Evolutionary conservation across 1,140 invertebrate species (phyloP).

Genomic region (Vollenhovia emeryi): DNA sequence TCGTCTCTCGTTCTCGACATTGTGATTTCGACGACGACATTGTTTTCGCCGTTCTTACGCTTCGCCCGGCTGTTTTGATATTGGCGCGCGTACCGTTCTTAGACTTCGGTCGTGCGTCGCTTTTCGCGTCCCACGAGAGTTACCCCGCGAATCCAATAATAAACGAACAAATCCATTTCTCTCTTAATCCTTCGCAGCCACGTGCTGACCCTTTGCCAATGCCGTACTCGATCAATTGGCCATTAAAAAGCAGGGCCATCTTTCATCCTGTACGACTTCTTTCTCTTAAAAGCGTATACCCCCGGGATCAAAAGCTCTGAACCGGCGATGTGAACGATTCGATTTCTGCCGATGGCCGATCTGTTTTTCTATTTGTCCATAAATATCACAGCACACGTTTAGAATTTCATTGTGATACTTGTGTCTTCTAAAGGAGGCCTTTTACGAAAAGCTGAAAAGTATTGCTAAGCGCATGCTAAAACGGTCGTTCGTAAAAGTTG

Average conservation of each 20-base stretch:
- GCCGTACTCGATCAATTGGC: slow-evolving; percentile 41
- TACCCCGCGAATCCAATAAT: slow-evolving; percentile 33
- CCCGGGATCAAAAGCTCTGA: slow-evolving; percentile 22
- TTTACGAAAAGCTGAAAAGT: not conserved
- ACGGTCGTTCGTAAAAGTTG: not conserved
- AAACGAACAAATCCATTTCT: slow-evolving; percentile 56
- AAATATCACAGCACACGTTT: slow-evolving; percentile 6
- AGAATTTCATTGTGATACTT: not conserved
- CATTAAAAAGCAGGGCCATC: slow-evolving; percentile 51
- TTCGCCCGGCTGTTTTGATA: slow-evolving; percentile 3
- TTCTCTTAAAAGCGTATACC: slow-evolving; percentile 22
- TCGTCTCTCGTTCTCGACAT: slow-evolving; percentile 18
- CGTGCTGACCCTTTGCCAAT: slow-evolving; percentile 34
- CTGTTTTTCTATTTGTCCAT: slow-evolving; percentile 4
- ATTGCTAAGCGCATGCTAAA: not conserved
- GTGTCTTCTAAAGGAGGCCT: not conserved
- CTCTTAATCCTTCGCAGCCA: slow-evolving; percentile 37
- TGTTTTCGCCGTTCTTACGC: slow-evolving; percentile 20
- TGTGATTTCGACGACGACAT: slow-evolving; percentile 6
- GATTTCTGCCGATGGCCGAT: slow-evolving; percentile 25
- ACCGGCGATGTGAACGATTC: slow-evolving; percentile 19
- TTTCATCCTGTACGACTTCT: slow-evolving; percentile 39
- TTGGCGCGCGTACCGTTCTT: not conserved
- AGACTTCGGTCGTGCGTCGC: slow-evolving; percentile 3
- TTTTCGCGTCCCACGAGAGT: slow-evolving; percentile 2